These are phyloP conservation scores for Cantharis lateralis DNA, from an alignment of 2,888 invertebrate species.

Conservation along the genomic window DNA sequence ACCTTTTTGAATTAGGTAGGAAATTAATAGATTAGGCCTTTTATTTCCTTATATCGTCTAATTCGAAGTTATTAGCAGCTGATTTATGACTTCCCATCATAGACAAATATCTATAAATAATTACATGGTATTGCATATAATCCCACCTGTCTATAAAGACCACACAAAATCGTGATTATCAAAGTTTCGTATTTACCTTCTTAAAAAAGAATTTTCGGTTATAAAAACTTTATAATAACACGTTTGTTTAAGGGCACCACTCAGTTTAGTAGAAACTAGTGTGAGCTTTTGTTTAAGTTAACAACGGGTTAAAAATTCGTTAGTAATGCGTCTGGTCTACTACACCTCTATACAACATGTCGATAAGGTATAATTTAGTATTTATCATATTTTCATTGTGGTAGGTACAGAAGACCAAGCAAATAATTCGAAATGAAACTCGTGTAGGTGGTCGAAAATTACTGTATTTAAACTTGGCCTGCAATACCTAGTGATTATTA, in stretches of 20 bases:
- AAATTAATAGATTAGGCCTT: constrained; percentile 12
- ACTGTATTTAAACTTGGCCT: constrained; percentile 10
- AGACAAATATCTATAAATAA: constrained; percentile 25
- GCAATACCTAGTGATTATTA: constrained; percentile 31
- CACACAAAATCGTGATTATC: constrained; percentile 31
- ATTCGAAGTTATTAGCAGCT: constrained; percentile 26
- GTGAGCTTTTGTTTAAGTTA: constrained; percentile 29
- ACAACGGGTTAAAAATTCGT: constrained; percentile 27
- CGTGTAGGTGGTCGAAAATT: constrained; percentile 18
- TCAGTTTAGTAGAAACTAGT: constrained; percentile 10
- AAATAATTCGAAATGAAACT: neutral
- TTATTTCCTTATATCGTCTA: constrained; percentile 11
- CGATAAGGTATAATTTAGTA: constrained; percentile 43
- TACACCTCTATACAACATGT: constrained; percentile 44
- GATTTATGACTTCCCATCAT: constrained; percentile 32
- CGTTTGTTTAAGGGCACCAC: constrained; percentile 32
- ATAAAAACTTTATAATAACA: constrained; percentile 40
- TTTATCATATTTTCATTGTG: constrained; percentile 45
- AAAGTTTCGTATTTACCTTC: constrained; percentile 23
- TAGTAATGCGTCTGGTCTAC: constrained; percentile 40
- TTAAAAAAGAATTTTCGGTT: constrained; percentile 35
- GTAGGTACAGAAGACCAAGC: constrained; percentile 43
- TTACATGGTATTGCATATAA: constrained; percentile 20
- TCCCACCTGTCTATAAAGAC: constrained; percentile 33
- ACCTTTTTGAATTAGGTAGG: neutral